These are phyloP conservation scores for Eristalis arbustorum DNA, from an alignment of 2,888 invertebrate genomes.

Conservation along the genomic window DNA sequence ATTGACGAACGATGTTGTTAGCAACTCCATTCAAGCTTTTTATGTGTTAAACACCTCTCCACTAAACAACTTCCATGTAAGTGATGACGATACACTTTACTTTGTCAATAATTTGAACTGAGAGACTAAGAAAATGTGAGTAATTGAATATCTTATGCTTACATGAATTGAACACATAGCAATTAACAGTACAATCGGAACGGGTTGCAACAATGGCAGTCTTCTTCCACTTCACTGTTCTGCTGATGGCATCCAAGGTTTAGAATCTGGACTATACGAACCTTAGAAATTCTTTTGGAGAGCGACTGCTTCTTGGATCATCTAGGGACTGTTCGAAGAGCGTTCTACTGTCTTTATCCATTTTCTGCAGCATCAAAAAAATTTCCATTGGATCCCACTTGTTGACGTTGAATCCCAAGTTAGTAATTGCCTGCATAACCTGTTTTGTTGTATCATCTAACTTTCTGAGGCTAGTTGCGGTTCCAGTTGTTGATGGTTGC, in stretches of 20 bases:
- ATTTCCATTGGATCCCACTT: not conserved
- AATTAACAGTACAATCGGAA: not conserved
- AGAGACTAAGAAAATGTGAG: not conserved
- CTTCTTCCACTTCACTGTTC: not conserved
- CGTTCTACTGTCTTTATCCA: conserved; percentile 5
- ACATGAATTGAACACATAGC: not conserved
- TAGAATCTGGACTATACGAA: conserved; percentile 4
- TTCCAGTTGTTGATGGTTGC: too few relatives aligned
- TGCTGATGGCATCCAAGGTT: conserved; percentile 1
- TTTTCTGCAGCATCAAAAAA: conserved; percentile 4
- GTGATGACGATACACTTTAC: not conserved
- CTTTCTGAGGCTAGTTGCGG: too few relatives aligned
- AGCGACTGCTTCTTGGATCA: conserved; percentile 12
- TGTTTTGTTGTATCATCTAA: too few relatives aligned
- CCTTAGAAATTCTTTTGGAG: not conserved
- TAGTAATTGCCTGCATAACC: too few relatives aligned
- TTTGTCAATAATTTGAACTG: too few relatives aligned
- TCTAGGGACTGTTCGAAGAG: conserved; percentile 18
- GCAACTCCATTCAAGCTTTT: too few relatives aligned
- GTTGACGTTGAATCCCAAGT: too few relatives aligned
- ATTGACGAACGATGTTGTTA: too few relatives aligned
- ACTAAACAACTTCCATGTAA: too few relatives aligned
- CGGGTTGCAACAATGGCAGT: not conserved
- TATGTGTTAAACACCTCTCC: too few relatives aligned
- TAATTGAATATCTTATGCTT: conserved; percentile 2